A percentile compares a stretch with the other conserved stretches of the same genome.
phyloP scores from a whole-genome alignment of 1,140 invertebrate genomes.

The Ladona fulva region DNA sequence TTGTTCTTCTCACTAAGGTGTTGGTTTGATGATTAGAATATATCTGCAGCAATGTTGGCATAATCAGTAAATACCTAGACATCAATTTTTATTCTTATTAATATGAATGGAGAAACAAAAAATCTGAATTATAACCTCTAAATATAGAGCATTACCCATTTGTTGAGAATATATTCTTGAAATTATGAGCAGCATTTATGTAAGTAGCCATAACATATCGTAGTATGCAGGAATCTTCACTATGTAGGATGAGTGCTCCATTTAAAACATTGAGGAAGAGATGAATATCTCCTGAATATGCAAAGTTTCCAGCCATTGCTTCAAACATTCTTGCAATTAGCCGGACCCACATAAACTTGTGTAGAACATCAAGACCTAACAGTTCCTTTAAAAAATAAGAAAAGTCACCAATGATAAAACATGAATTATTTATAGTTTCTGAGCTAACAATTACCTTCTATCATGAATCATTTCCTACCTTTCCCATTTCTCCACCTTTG shows the following conservation, averaged over 20 bases:
- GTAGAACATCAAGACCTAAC: slow-evolving; percentile 87
- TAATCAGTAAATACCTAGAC: slow-evolving; percentile 85
- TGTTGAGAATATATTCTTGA: slow-evolving; percentile 97
- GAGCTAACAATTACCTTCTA: background rate
- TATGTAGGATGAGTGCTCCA: slow-evolving; percentile 91
- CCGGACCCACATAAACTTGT: slow-evolving; percentile 98
- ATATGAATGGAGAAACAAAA: slow-evolving; percentile 15
- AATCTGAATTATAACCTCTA: slow-evolving; percentile 17
- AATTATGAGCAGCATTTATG: slow-evolving; percentile 95
- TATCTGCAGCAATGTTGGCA: slow-evolving; percentile 92
- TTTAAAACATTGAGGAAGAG: slow-evolving; percentile 97
- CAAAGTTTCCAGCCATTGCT: slow-evolving; percentile 97
- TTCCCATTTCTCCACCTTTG: slow-evolving; percentile 80
- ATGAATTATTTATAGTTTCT: background rate
- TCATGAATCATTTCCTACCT: slow-evolving; percentile 42
- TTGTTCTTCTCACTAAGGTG: slow-evolving; percentile 83
- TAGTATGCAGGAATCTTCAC: slow-evolving; percentile 91
- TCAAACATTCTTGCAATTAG: slow-evolving; percentile 96
- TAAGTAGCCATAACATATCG: slow-evolving; percentile 94
- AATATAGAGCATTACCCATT: slow-evolving; percentile 60
- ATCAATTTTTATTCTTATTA: slow-evolving; percentile 20
- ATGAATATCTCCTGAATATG: slow-evolving; percentile 94
- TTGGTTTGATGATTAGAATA: slow-evolving; percentile 98
- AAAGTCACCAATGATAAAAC: background rate
- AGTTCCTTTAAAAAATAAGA: slow-evolving; percentile 53